phyloP scores from a whole-genome alignment of 1,140 invertebrate genomes.

The Euura saliciscinereae region DNA sequence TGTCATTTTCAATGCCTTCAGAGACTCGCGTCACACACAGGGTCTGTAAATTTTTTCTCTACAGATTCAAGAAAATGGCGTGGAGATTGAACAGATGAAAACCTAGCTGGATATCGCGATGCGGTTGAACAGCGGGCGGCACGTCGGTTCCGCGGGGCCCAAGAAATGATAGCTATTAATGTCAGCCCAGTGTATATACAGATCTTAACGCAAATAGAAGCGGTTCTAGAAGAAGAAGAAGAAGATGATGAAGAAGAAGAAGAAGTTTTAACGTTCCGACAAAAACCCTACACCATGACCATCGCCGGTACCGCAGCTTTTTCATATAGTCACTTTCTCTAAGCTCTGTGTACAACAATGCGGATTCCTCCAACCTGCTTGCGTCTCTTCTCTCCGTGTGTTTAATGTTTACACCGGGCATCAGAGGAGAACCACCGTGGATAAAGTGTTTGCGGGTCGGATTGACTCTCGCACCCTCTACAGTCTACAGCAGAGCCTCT shows the following conservation, averaged over 20 bases:
- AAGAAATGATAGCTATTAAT: slow-evolving; percentile 5
- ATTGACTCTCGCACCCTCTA: slow-evolving; percentile 1
- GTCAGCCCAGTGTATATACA: slow-evolving; percentile 4
- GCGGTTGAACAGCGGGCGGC: neutral
- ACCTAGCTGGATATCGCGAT: neutral
- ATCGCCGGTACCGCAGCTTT: neutral
- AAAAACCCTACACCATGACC: neutral
- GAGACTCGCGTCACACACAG: too few species aligned
- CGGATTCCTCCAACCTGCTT: neutral
- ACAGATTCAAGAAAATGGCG: too few species aligned
- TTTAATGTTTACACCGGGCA: neutral
- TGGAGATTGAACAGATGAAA: too few species aligned
- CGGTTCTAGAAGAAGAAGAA: neutral
- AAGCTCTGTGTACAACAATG: neutral
- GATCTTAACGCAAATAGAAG: slow-evolving; percentile 5
- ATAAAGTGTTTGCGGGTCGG: slow-evolving; percentile 1
- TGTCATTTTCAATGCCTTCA: too few species aligned
- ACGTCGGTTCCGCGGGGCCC: neutral
- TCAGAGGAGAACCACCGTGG: neutral
- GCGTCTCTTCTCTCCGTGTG: neutral
- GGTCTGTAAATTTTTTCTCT: too few species aligned
- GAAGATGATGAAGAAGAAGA: too few species aligned
- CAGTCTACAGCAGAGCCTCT: neutral
- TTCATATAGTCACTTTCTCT: neutral
- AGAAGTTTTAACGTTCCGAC: neutral